Evolutionary conservation across 1,140 invertebrate genomes (phyloP), one percentile per base, ranked within the genome.

Genomic region (Procambarus virginalis): DNA sequence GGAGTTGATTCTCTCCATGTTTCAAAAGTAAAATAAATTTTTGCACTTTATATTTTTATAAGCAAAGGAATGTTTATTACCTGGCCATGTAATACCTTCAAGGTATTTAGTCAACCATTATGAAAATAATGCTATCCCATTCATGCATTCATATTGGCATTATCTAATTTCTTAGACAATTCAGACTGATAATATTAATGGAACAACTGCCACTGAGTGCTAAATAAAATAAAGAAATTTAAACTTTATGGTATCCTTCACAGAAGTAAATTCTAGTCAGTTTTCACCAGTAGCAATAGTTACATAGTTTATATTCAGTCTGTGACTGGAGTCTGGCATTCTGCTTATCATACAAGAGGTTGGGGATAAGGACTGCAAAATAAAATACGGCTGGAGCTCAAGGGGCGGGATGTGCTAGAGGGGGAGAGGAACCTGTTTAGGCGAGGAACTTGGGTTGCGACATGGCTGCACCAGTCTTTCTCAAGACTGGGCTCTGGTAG

Each of bases 401-500:
- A 84, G 81, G 88, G 88, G 88, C 48, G 51, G 88, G 88, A 64
- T 82, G 70, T 68, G 73, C 73, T 89, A 89, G 73, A 86, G 73
- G 84, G 87, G 88, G 80, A 84, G 81, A 89, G 88, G 88, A 89
- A 89, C 88, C 88, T 89, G 88, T 89, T 83, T 89, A 89, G 88
- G 88, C 88, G 81, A 89, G 88, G 88, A 89, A 89, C 88, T 89
- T 89, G 88, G 88, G 88, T 89, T 89, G 82, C 88, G 58, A 89
- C 87, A 89, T 89, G 88, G 88, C 88, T 89, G 88, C 88, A 68
- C 82, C 88, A 78, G 88, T 64, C 81, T 73, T 78, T 83, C 46
- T 46, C 76, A 55, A 76, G 82, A 78, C 88, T 78, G 88, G 88
- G 88, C 88, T 89, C 73, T 89, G 88, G 88, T 89, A 89, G 88